Conservation (phyloP, 1,140 invertebrate species). For the Calephelis nemesis region DNA sequence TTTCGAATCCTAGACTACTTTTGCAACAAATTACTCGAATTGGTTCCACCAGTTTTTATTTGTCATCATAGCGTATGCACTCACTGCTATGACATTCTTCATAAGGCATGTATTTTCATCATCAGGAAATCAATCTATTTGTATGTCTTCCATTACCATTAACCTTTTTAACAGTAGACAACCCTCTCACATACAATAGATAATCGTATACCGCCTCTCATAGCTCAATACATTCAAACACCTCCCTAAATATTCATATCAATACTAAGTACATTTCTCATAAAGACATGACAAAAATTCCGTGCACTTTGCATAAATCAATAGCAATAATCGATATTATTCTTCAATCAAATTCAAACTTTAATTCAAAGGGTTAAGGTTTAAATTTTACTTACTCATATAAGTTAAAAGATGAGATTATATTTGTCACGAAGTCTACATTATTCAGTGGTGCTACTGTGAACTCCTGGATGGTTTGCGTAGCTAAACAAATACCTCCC, state of each 20-base stretch:
- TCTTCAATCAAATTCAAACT: background rate
- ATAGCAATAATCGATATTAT: conserved; percentile 21
- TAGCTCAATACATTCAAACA: conserved; percentile 9
- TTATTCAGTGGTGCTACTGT: conserved; percentile 53
- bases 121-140: too few relatives aligned
- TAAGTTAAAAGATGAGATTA: conserved; percentile 22
- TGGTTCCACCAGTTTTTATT: too few relatives aligned
- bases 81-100: too few relatives aligned
- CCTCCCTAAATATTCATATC: conserved; percentile 38
- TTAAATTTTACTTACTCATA: background rate
- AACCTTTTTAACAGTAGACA: too few relatives aligned
- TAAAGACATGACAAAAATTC: conserved; percentile 38
- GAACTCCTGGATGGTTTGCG: conserved; percentile 47
- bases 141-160: too few relatives aligned
- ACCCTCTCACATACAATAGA: too few relatives aligned
- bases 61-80: too few relatives aligned
- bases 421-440: conserved; percentile 26
- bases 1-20: too few relatives aligned
- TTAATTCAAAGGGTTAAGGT: background rate
- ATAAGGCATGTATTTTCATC: too few relatives aligned
- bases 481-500: conserved; percentile 11
- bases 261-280: conserved; percentile 40
- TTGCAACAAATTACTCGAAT: too few relatives aligned
- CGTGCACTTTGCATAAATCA: conserved; percentile 29
- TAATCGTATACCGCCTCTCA: too few relatives aligned